Evolutionary conservation across 1,140 invertebrate genomes (phyloP), one percentile per base, ranked within the genome.

Genomic region (Meloidogyne hapla): DNA sequence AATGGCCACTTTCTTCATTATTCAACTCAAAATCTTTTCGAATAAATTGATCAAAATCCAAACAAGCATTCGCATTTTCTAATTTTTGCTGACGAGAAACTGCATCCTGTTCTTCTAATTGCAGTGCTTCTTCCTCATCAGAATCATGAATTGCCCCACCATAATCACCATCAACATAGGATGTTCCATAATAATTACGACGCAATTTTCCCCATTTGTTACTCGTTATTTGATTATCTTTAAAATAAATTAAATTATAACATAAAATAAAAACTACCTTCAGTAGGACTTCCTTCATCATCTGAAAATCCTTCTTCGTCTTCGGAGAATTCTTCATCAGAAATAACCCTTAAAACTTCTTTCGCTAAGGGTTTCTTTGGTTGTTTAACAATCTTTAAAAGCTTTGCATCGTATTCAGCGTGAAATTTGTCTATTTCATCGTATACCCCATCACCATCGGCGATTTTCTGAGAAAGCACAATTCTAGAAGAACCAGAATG

Each of bases 51-150:
- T 81, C 48, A 71, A 76, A 80, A 72, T 80, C 79, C 8, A 80
- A 42, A 23, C 23, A 76, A 18, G 28, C 65, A 70, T 69, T 80
- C 6, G 64, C 79, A 12, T 45, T 18, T n/a, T 80, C 79, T 13
- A 80, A 42, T 63, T 75, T 80, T 25, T 64, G 48, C 61, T 80
- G 79, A 12, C 79, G 64, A 13, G 28, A 6, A 15, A 81, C 40
- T 23, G 79, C 79, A 45, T 80, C 79, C 15, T 80, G 75, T 69
- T 80, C 79, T 48, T 80, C 79, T 13, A 80, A n/a, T n/a, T 81
- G 77, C n/a, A 81, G 65, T 33, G 82, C 56, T 25, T 81, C 79
- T 56, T 80, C 79, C 33, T 81, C 79, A 13, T 79, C 78, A 45
- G 79, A 81, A 56, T 80, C 79, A 61, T 73, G 56, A 6, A 80